Evolutionary conservation across 2,888 invertebrate genomes (phyloP).

Genomic region (Hyppa rectilinea): DNA sequence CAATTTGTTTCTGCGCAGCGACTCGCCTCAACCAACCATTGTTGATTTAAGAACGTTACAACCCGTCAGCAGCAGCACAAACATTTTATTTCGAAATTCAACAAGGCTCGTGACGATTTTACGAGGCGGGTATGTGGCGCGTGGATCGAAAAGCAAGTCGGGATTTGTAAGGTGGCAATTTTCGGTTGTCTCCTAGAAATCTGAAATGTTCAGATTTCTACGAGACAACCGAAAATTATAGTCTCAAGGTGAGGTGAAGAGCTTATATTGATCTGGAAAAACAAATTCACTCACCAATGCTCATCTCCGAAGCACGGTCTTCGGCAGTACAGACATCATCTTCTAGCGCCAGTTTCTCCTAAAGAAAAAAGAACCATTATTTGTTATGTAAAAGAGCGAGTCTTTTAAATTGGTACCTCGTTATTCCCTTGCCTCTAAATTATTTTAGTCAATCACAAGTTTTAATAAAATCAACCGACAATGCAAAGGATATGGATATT

Average conservation of each 20-base stretch:
- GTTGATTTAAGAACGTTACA: background rate
- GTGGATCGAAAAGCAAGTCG: too few species aligned
- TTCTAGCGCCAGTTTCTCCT: slow-evolving; percentile 87
- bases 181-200: too few species aligned
- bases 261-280: background rate
- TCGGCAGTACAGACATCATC: slow-evolving; percentile 84
- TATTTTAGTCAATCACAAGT: background rate
- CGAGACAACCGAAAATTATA: too few species aligned
- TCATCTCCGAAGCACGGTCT: slow-evolving; percentile 85
- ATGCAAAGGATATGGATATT: too few species aligned
- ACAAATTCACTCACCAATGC: slow-evolving; percentile 76
- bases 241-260: too few species aligned
- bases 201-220: too few species aligned
- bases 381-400: background rate
- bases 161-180: too few species aligned
- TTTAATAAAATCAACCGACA: background rate
- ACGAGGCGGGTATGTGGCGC: too few species aligned
- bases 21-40: background rate
- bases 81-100: too few species aligned
- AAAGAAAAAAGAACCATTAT: slow-evolving; percentile 11
- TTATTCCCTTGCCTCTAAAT: background rate
- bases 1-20: too few species aligned
- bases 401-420: background rate
- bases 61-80: too few species aligned
- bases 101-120: too few species aligned